Evolutionary conservation across 2,888 invertebrate genomes (phyloP).

Genomic region (Notocelia uddmanniana): DNA sequence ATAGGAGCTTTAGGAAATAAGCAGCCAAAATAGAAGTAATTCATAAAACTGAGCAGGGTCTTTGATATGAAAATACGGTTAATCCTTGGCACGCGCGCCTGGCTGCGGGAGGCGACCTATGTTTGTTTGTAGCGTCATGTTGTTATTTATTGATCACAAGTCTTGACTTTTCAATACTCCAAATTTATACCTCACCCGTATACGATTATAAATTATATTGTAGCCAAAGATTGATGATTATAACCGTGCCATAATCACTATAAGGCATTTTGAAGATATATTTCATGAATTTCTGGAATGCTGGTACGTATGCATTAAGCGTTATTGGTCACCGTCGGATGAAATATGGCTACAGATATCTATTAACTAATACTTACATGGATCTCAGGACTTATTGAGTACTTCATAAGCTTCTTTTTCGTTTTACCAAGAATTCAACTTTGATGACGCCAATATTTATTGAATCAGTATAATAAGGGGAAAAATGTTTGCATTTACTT

Average conservation of each 20-base stretch:
- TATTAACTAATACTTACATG: constrained; percentile 39
- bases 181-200: constrained; percentile 68
- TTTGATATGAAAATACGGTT: constrained; percentile 84
- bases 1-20: constrained; percentile 20
- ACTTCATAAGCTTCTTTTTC: constrained; percentile 18
- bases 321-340: constrained; percentile 60
- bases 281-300: constrained; percentile 69
- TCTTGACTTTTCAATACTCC: constrained; percentile 75
- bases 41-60: constrained; percentile 79
- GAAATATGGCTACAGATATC: constrained; percentile 54
- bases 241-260: constrained; percentile 73
- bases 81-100: constrained; percentile 81
- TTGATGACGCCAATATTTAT: not conserved
- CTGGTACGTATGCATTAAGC: constrained; percentile 59
- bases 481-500: not conserved
- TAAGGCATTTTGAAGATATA: constrained; percentile 64
- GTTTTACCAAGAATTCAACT: not conserved
- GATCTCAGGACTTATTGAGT: constrained; percentile 8
- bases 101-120: constrained; percentile 70
- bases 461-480: not conserved
- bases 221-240: constrained; percentile 74
- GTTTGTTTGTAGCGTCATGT: constrained; percentile 69
- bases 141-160: constrained; percentile 79
- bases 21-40: constrained; percentile 75
- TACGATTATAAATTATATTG: constrained; percentile 75